Evolutionary conservation across 2,113 vertebrate species (phyloP), one percentile per base, ranked within the genome.

Genomic region (Lathamus discolor): DNA sequence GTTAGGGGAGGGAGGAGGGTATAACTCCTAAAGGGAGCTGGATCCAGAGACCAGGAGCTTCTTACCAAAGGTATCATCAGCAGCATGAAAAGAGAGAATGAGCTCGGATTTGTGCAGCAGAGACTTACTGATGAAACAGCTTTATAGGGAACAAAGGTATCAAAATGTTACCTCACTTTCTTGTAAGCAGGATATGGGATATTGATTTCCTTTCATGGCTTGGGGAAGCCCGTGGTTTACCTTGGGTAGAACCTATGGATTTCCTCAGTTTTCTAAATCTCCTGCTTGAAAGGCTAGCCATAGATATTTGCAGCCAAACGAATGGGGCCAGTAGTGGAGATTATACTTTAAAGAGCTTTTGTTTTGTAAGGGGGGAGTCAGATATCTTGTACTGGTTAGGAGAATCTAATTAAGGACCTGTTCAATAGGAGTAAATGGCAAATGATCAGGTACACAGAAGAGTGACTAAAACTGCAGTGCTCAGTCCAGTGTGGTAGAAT

Each of bases 381-480:
- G 68, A n/a, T 88, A 79, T 57, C 43, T 92, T 83, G 63, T 35
- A 74, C 83, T 84, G 69, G 43, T 55, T 75, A 89, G 49, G 61
- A 64, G 77, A 95, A 91, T 90, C 66, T 91, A 91, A 93, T 91
- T 93, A 93, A 96, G 52, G 62, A 78, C 29, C 43, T 62, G 77
- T 91, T 93, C 93, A 83, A 94, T 83, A 94, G 70, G 67, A 83
- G 63, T 94, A 90, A 96, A 90, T 90, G 75, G 81, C 92, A 96
- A 54, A 68, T 68, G 62, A 83, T 90, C 62, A 64, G 39, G 57
- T 74, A 68, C 52, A 90, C 33, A 61, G 66, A 88, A 72, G 73
- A 41, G 13, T n/a, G 73, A 63, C 66, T 91, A 72, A 89, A 94
- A 75, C 37, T 66, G 81, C 70, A 52, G 52, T 82, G 55, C 66